phyloP scores from a whole-genome alignment of 1,140 invertebrate species.

The Pseudomyrmex cubaensis region DNA sequence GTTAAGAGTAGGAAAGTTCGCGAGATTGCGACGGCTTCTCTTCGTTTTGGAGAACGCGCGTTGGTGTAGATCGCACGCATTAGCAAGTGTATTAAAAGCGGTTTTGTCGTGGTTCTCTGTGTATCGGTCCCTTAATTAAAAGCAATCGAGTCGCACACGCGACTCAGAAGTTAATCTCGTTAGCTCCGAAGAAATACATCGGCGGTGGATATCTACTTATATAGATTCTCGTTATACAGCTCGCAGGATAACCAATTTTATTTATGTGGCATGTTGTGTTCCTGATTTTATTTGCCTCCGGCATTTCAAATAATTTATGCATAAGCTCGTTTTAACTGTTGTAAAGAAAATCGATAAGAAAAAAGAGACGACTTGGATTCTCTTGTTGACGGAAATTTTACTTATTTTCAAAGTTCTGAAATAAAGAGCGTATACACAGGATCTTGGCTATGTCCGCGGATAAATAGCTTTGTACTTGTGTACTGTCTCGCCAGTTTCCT shows the following conservation, averaged over 20 bases:
- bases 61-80: background rate
- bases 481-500: slow-evolving; percentile 33
- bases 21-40: slow-evolving; percentile 27
- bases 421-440: background rate
- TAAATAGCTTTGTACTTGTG: slow-evolving; percentile 43
- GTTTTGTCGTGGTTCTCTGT: slow-evolving; percentile 12
- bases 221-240: no score
- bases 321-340: no score
- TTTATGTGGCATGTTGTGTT: background rate
- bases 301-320: background rate
- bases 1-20: slow-evolving; percentile 27
- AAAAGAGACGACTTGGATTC: background rate
- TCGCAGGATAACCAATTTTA: background rate
- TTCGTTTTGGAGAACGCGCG: background rate
- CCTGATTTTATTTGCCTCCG: background rate
- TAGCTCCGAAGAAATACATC: background rate
- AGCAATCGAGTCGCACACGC: background rate
- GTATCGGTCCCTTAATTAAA: slow-evolving; percentile 29
- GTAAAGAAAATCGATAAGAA: slow-evolving; percentile 3
- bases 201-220: background rate
- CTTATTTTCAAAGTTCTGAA: slow-evolving; percentile 30
- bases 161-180: no score
- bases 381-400: slow-evolving; percentile 16
- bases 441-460: slow-evolving; percentile 1
- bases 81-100: slow-evolving; percentile 23